Evolutionary conservation across 1,140 invertebrate genomes (phyloP).

Genomic region (Anthonomus grandis): DNA sequence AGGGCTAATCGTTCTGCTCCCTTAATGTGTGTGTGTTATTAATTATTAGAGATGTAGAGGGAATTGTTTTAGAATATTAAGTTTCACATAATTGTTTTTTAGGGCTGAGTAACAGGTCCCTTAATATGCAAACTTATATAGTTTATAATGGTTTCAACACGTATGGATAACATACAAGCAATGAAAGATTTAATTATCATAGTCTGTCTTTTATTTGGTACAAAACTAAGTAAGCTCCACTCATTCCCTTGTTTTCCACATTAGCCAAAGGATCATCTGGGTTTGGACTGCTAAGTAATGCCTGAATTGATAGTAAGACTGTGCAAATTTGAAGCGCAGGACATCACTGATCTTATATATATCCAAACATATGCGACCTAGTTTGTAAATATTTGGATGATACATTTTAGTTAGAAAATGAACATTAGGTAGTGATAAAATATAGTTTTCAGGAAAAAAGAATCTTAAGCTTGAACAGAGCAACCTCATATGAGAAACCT

Average conservation of each 20-base stretch:
- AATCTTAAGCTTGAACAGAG: constrained; percentile 75
- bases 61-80: no score
- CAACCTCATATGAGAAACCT: constrained; percentile 70
- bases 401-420: constrained; percentile 77
- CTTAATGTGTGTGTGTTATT: no score
- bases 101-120: no score
- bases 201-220: constrained; percentile 25
- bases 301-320: constrained; percentile 75
- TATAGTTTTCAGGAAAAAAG: constrained; percentile 78
- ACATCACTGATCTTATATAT: constrained; percentile 82
- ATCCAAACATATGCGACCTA: constrained; percentile 76
- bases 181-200: no score
- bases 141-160: no score
- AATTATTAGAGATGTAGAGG: no score
- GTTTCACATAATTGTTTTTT: no score
- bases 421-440: constrained; percentile 76
- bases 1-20: no score
- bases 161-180: no score
- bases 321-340: constrained; percentile 77
- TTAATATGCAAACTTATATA: no score
- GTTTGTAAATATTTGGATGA: constrained; percentile 79
- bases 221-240: neutral
- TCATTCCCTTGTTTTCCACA: constrained; percentile 61
- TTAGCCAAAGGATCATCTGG: constrained; percentile 72
- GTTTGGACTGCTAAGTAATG: constrained; percentile 71